A percentile compares a stretch with the other conserved stretches of the same genome.
Evolutionary conservation across 2,113 vertebrate species (phyloP).

Genomic region (Chlamydotis undulata): DNA sequence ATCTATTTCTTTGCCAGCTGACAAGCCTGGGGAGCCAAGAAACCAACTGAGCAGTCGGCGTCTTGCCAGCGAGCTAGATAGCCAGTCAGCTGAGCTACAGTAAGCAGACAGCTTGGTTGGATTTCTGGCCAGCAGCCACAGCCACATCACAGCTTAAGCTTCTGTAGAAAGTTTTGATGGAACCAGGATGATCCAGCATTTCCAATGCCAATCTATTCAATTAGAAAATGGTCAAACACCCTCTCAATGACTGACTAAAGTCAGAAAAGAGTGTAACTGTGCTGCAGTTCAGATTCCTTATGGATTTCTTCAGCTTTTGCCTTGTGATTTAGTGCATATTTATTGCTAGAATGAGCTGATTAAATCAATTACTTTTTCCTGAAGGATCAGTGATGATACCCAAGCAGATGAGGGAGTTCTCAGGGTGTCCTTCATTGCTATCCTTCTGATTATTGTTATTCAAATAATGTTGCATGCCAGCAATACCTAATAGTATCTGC

Average conservation of each 20-base stretch:
- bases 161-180: constrained; percentile 5
- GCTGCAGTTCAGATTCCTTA: not conserved
- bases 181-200: not conserved
- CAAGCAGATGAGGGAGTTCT: not conserved
- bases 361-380: not conserved
- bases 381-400: not conserved
- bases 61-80: not conserved
- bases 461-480: not conserved
- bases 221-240: not conserved
- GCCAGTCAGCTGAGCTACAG: not conserved
- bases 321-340: not conserved
- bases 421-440: not conserved
- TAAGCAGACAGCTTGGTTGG: not conserved
- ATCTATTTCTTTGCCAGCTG: constrained; percentile 32
- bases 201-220: not conserved
- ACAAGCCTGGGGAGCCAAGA: constrained; percentile 32
- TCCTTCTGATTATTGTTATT: not conserved
- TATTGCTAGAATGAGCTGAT: not conserved
- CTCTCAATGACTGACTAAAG: not conserved
- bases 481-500: not conserved
- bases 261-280: not conserved
- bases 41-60: not conserved
- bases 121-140: not conserved
- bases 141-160: not conserved
- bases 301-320: not conserved